These are phyloP conservation scores for Mirounga angustirostris DNA, from an alignment of 2,113 vertebrate species.

Conservation along the genomic window DNA sequence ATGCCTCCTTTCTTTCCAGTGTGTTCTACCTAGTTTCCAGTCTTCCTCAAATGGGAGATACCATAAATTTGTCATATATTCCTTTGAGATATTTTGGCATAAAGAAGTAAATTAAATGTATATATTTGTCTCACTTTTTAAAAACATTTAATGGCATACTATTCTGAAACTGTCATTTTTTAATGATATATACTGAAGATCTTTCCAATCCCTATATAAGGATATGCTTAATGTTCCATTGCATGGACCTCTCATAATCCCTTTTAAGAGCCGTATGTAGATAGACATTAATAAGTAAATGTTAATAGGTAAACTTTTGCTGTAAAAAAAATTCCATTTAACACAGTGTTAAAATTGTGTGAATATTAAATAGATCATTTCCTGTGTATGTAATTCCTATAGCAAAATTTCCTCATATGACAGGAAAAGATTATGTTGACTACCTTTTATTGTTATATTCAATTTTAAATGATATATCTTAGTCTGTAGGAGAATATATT, in stretches of 20 bases:
- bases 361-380: neutral
- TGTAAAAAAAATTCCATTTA: neutral
- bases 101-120: neutral
- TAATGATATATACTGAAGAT: neutral
- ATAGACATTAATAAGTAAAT: neutral
- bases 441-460: neutral
- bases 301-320: neutral
- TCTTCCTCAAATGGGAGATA: neutral
- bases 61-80: neutral
- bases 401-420: neutral
- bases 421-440: neutral
- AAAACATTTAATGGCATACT: neutral
- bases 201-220: neutral
- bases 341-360: neutral
- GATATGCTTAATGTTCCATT: fast-evolving
- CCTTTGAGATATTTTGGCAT: neutral
- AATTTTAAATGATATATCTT: neutral
- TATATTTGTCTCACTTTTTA: neutral
- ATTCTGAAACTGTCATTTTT: neutral
- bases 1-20: neutral
- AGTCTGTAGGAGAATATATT: neutral
- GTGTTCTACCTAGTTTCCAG: neutral
- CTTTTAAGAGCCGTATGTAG: neutral
- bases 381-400: neutral
- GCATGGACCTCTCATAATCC: too few species aligned